Base-by-base conservation (phyloP, 1,140 invertebrate species). In the Caenorhabditis latens region DNA sequence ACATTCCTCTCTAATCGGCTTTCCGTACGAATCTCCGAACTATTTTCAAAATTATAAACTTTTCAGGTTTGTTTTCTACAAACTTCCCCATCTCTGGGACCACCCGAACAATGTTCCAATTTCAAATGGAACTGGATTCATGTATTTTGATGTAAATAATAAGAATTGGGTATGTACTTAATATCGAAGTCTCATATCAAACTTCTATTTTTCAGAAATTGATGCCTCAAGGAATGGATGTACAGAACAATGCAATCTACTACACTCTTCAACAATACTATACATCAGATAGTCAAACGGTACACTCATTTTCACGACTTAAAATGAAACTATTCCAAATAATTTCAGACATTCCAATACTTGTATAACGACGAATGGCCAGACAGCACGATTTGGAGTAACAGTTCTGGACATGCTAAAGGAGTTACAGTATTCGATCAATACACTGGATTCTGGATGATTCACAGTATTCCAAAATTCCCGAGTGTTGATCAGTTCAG, bases 311-410 rank as follows among this genome's bases (percentile, higher is more conserved):
- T 48, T 19, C 83, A 6, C 11, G 55, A n/a, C 19, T 5, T 5
- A 11, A 40, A 7, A 24, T 24, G 58, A 85, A n/a, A 16, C 71
- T 21, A 8, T 24, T 21, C 58, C 14, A 24, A 14, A 32, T 71
- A n/a, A 46, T 58, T 85, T 58, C 42, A 89, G 86, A 84, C 55
- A 24, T 83, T 87, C 43, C 84, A 79, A n/a, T 85, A 88, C 19
- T 48, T 89, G 19, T 89, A 89, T 61, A 89, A 89, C 61, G 86
- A 89, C 16, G 88, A 89, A 71, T 83, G 88, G 50, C 88, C 88
- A 1, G 84, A 89, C 32, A 85, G 83, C 19, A 89, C 88, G 4
- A 82, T 85, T 32, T 87, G 86, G 86, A 89, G 88, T 84, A 63
- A 65, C 9, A 75, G 53, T 55, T 84, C 67, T 21, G 88, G 88